Evolutionary conservation across 2,888 invertebrate species (phyloP).

Genomic region (Acrobasis consociella): DNA sequence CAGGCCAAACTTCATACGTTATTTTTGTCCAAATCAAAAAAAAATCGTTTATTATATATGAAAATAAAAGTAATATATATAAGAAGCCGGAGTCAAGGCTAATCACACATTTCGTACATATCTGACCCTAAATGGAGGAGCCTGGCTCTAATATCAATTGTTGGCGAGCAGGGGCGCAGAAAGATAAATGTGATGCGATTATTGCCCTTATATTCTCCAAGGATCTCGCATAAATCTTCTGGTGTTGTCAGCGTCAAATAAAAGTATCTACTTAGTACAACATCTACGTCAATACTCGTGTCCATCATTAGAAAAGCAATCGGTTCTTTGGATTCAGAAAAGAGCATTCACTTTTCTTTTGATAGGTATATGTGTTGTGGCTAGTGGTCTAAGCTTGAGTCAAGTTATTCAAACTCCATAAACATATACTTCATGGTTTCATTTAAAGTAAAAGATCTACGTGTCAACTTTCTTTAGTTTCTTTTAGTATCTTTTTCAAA

Average conservation of each 20-base stretch:
- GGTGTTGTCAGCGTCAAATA: conserved; percentile 9
- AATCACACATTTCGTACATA: conserved; percentile 2
- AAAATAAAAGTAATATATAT: background rate
- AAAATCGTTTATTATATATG: background rate
- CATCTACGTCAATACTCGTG: background rate
- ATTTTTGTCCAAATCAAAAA: no score
- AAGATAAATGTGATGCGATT: conserved; percentile 19
- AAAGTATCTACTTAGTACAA: background rate
- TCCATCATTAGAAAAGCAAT: background rate
- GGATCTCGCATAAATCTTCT: conserved; percentile 10
- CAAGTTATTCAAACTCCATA: no score
- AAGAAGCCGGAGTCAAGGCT: background rate
- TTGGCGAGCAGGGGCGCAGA: background rate
- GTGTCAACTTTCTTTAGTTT: no score
- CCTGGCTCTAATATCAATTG: background rate
- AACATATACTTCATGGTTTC: no score
- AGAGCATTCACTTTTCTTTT: no score
- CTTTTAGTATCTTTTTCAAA: no score
- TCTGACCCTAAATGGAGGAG: background rate
- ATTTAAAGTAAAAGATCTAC: no score
- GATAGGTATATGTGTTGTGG: no score
- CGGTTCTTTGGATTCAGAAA: no score
- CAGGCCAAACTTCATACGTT: no score
- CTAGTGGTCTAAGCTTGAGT: no score
- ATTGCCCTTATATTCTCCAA: conserved; percentile 6